Evolutionary conservation across 2,888 invertebrate species (phyloP).

Genomic region (Agrypnus murinus): DNA sequence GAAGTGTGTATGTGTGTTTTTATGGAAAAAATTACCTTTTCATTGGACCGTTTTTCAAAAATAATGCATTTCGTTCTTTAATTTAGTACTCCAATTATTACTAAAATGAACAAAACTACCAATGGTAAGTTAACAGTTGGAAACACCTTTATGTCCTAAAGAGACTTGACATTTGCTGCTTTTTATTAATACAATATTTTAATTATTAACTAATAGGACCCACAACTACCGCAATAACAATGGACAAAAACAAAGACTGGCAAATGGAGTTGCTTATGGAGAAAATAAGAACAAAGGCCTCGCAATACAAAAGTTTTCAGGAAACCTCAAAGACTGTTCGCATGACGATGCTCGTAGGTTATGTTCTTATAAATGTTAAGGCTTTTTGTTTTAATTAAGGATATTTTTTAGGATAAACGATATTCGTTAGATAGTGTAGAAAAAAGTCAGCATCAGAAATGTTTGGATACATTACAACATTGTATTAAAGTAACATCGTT

Average conservation of each 20-base stretch:
- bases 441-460: constrained; percentile 90
- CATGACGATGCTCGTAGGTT: constrained; percentile 86
- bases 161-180: constrained; percentile 31
- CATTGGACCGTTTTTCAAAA: constrained; percentile 12
- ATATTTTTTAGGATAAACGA: constrained; percentile 83
- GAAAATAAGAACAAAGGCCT: constrained; percentile 88
- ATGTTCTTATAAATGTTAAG: too few relatives aligned
- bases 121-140: constrained; percentile 28
- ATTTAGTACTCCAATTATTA: constrained; percentile 14
- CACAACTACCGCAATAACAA: constrained; percentile 44
- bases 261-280: constrained; percentile 94
- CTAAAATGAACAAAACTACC: constrained; percentile 28
- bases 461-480: constrained; percentile 93
- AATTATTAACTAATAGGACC: constrained; percentile 32
- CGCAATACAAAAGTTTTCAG: constrained; percentile 86
- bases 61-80: constrained; percentile 20
- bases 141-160: constrained; percentile 9
- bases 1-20: constrained; percentile 24
- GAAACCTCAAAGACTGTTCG: constrained; percentile 92
- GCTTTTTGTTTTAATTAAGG: constrained; percentile 28
- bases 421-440: constrained; percentile 91
- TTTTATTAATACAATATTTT: constrained; percentile 14
- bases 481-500: constrained; percentile 94
- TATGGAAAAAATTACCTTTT: constrained; percentile 30
- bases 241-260: constrained; percentile 81